Percentiles rank a stretch among this genome's conserved stretches.
Evolutionary conservation across 2,113 vertebrate genomes (phyloP).

Genomic region (Cromileptes altivelis): DNA sequence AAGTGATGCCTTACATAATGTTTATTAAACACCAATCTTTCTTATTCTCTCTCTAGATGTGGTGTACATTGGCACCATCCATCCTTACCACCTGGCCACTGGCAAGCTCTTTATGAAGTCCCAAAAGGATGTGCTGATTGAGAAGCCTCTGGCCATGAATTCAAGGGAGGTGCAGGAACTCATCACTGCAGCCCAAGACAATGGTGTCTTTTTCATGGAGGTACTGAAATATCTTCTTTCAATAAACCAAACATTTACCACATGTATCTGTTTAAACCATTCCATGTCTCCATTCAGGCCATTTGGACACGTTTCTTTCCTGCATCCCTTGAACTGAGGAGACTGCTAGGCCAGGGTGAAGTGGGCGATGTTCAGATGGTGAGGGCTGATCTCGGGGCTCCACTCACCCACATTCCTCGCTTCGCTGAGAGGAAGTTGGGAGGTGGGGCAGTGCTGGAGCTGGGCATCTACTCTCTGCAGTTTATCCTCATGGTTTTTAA

Average conservation of each 20-base stretch:
- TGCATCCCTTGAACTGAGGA: slow-evolving; percentile 6
- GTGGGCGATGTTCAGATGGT: slow-evolving; percentile 43
- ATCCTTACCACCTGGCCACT: slow-evolving; percentile 17
- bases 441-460: slow-evolving; percentile 24
- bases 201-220: slow-evolving; percentile 38
- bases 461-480: slow-evolving; percentile 35
- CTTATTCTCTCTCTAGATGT: background rate
- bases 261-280: background rate
- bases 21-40: background rate
- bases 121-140: slow-evolving; percentile 28
- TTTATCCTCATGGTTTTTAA: slow-evolving; percentile 36
- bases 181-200: slow-evolving; percentile 14
- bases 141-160: slow-evolving; percentile 41
- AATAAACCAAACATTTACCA: background rate
- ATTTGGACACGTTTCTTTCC: slow-evolving; percentile 40
- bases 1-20: background rate
- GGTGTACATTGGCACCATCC: slow-evolving; percentile 23
- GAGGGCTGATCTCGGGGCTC: slow-evolving; percentile 25
- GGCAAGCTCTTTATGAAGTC: slow-evolving; percentile 34
- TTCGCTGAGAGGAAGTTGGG: slow-evolving; percentile 26
- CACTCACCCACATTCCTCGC: slow-evolving; percentile 13
- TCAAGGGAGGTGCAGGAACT: slow-evolving; percentile 26
- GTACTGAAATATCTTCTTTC: background rate
- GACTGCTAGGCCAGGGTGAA: slow-evolving; percentile 10
- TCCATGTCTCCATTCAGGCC: slow-evolving; percentile 8